Base-by-base conservation (phyloP, 2,113 vertebrate genomes). In the Pyrgilauda ruficollis region DNA sequence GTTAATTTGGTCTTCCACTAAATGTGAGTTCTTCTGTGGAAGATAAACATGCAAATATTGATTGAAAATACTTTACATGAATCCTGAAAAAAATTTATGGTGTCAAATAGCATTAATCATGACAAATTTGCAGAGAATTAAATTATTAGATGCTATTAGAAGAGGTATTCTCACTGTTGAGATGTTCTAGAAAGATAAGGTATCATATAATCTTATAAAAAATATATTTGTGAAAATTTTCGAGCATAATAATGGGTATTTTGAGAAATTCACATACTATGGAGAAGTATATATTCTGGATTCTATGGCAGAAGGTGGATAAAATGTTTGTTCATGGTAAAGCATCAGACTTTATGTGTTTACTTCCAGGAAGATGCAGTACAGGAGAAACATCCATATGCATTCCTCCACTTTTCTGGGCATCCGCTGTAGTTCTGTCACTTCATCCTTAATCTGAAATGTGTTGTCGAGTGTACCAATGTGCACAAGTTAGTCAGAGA, bases 311-410 rank as follows among this genome's bases (percentile, higher is more conserved):
- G 58, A 74, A 82, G 7, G 4, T 24, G 19, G 13, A 52, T 74
- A 49, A 81, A 89, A 77, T 73, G 2, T 5, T 47, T 72, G 7
- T 10, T 28, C 53, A 19, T 11, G 17, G 30, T 18, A 84, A 84
- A 77, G 20, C 43, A 69, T 15, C 3, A 74, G 7, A 61, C 19
- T n/a, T 26, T 35, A 19, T 37, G 0, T 80, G 5, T 23, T n/a
- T 64, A 15, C 6, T 61, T 84, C 37, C 21, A 49, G 30, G 14
- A 78, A 58, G 24, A 24, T 52, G n/a, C 10, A 69, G 16, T 12
- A 26, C 4, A 61, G 12, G 16, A 69, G 52, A 43, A 61, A 4
- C 1, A 0, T 7, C 6, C 4, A 4, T 52, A 24, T 28, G 2
- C 1, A 2, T 55, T 76, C 80, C 19, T 76, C 3, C 8, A 24